phyloP scores from a whole-genome alignment of 2,113 vertebrate genomes.

The Bos indicus region DNA sequence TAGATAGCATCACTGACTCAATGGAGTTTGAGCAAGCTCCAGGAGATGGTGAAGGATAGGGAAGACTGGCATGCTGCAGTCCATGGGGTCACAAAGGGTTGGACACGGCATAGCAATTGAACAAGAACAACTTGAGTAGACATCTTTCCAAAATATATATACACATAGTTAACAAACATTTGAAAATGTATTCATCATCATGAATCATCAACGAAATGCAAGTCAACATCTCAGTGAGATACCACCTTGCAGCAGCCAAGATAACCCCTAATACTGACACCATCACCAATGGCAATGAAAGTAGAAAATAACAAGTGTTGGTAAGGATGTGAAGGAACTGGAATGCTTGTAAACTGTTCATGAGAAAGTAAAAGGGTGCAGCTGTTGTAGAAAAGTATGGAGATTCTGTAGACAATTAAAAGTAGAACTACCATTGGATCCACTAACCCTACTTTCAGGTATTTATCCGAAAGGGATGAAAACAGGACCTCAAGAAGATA shows the following conservation, averaged over 20 bases:
- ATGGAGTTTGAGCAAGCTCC: neutral
- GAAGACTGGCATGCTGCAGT: neutral
- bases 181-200: neutral
- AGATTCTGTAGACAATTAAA: neutral
- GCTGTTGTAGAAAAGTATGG: neutral
- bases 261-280: neutral
- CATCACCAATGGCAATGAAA: neutral
- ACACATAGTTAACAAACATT: neutral
- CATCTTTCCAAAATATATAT: neutral
- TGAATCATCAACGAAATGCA: neutral
- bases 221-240: neutral
- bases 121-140: neutral
- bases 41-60: neutral
- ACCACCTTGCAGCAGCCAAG: neutral
- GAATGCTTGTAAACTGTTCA: neutral
- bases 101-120: neutral
- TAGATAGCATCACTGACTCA: neutral
- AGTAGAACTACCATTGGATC: neutral
- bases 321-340: neutral
- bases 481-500: neutral
- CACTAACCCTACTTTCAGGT: neutral
- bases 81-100: neutral
- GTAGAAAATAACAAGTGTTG: neutral
- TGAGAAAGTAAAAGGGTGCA: neutral
- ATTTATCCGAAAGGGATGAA: neutral